Evolutionary conservation across 37 sponge, comb jelly and placozoan species (phyloP), one percentile per base, ranked within the genome.

Genomic region (Mnemiopsis leidyi): DNA sequence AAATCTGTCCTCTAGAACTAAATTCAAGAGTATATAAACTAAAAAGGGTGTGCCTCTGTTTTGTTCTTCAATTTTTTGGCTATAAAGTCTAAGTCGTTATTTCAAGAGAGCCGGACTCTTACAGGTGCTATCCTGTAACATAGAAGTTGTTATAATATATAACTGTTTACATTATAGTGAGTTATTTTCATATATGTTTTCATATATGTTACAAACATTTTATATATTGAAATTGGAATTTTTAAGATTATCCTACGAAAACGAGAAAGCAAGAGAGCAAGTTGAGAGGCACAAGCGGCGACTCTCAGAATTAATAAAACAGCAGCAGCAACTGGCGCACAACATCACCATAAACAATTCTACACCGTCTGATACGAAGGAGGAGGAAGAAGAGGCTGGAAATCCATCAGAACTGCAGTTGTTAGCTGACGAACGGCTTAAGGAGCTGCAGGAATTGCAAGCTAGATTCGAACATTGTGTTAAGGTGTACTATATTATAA

Each of bases 291-390:
- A 79, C 82, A 79, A 79, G 21, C 36, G 82, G 23, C 82, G 82
- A 13, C 82, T 79, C 26, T 79, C 82, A 16, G 82, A 79, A 7
- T 36, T 79, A 20, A 79, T 79, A 32, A 79, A 79, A 79, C 82
- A 79, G 36, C 82, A 79, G 21, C 82, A 79, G 29, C 82, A 79
- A 32, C 36, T 79, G 7, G 82, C 82, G 23, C 82, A 79, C 20
- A 79, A 2, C 21, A 79, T 79, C 1, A 32, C 31, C 32, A 32
- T 7, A 13, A 33, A 28, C 34, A 32, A 21, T 7, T 2, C 37
- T 28, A 3, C 82, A 31, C 36, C 34, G 3, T 7, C 36, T 28
- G 82, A 31, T 0, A 36, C 7, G 36, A 30, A 79, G 82, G 82
- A 32, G 21, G 37, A 32, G 82, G 38, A 32, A 36, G 82, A 79